Evolutionary conservation across 2,113 vertebrate species (phyloP).

Genomic region (Pollimyrus isidori): DNA sequence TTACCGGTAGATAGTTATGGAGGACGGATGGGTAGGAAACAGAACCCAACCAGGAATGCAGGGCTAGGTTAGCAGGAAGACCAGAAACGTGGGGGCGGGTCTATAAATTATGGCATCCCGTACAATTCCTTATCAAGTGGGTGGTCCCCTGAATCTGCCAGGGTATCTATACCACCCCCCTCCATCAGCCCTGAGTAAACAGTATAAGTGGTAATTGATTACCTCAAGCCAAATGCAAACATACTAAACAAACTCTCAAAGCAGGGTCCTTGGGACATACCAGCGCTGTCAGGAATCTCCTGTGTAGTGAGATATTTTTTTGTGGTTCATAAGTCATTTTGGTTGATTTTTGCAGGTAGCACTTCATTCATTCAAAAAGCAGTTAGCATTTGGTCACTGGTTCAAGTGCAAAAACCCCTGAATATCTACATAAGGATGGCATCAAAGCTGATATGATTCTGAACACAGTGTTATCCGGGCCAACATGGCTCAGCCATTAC

Average conservation of each 20-base stretch:
- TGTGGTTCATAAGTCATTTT: background rate
- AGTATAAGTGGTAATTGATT: background rate
- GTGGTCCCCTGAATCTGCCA: background rate
- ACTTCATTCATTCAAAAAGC: background rate
- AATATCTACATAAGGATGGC: background rate
- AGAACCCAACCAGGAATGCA: background rate
- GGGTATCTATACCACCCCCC: background rate
- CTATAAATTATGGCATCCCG: background rate
- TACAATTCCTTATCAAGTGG: background rate
- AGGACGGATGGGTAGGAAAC: background rate
- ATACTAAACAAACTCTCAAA: background rate
- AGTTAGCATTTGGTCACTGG: background rate
- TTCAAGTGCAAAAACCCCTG: background rate
- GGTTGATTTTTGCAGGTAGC: background rate
- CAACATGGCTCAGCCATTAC: background rate
- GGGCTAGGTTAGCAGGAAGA: background rate
- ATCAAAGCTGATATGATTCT: background rate
- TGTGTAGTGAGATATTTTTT: background rate
- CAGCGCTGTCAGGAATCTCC: background rate
- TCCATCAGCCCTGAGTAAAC: background rate
- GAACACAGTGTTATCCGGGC: background rate
- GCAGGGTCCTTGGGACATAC: background rate
- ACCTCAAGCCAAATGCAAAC: background rate
- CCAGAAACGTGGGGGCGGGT: background rate
- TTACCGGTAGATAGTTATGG: background rate